phyloP scores from a whole-genome alignment of 2,797 vertebrate species.

The Vireo griseus region DNA sequence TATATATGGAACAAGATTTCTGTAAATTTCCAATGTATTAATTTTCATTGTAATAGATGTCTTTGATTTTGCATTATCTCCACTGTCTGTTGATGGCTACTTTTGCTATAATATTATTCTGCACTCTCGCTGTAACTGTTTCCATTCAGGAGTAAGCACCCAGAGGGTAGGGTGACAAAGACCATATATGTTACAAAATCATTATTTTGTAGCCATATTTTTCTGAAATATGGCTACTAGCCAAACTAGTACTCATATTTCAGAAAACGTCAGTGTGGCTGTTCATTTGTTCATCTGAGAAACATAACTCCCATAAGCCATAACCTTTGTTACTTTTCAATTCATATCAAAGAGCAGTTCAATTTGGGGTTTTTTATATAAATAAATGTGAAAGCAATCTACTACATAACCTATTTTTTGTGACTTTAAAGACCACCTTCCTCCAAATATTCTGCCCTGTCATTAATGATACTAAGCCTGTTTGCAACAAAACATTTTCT shows the following conservation, averaged over 20 bases:
- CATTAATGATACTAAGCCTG: neutral
- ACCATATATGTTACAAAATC: neutral
- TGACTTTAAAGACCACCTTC: neutral
- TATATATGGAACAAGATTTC: neutral
- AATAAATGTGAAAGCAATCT: neutral
- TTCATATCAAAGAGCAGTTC: neutral
- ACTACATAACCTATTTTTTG: neutral
- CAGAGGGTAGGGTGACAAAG: neutral
- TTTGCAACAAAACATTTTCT: neutral
- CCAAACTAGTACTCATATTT: neutral
- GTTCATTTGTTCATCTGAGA: neutral
- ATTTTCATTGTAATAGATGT: neutral
- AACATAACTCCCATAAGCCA: neutral
- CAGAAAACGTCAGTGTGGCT: neutral
- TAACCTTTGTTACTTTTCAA: neutral
- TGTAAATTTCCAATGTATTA: neutral
- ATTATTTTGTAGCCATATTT: neutral
- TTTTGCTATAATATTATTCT: neutral
- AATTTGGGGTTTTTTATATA: rapidly evolving
- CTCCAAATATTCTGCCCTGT: neutral
- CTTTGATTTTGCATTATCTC: neutral
- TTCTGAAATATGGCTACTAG: neutral
- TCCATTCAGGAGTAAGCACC: neutral
- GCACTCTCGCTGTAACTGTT: neutral
- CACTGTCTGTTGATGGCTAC: neutral